phyloP scores from a whole-genome alignment of 1,140 invertebrate genomes.

The Thaumatotibia leucotreta region DNA sequence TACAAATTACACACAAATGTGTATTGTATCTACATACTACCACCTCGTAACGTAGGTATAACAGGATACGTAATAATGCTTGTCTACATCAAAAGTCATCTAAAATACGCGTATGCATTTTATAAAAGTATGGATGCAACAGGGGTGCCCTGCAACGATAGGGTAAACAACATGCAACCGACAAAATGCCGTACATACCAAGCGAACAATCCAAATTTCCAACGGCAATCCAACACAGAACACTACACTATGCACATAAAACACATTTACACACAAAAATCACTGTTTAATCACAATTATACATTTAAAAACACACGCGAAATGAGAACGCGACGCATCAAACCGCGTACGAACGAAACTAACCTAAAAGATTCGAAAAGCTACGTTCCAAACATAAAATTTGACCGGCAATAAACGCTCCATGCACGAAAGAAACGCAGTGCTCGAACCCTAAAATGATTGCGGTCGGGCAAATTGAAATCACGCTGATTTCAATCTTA shows the following conservation, averaged over 20 bases:
- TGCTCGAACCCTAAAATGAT: conserved; percentile 22
- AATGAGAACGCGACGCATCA: conserved; percentile 34
- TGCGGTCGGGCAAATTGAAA: neutral
- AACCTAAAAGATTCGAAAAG: conserved; percentile 50
- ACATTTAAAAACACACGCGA: conserved; percentile 33
- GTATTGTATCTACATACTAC: too few species aligned
- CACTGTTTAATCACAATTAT: conserved; percentile 28
- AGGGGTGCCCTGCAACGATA: neutral
- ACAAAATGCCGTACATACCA: conserved; percentile 4
- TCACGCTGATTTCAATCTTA: conserved; percentile 20
- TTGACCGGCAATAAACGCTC: conserved; percentile 61
- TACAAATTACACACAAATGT: too few species aligned
- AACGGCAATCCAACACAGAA: conserved; percentile 18
- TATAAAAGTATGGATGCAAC: neutral
- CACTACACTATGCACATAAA: conserved; percentile 24
- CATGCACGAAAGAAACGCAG: conserved; percentile 41
- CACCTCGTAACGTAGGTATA: too few species aligned
- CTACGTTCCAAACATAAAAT: conserved; percentile 51
- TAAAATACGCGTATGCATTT: neutral
- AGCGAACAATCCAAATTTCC: conserved; percentile 18
- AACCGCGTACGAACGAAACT: conserved; percentile 48
- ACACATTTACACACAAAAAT: conserved; percentile 23
- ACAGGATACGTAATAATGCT: too few species aligned
- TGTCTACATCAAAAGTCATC: too few species aligned
- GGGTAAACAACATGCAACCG: neutral